A percentile compares a stretch with the other conserved stretches of the same genome.
phyloP scores from a whole-genome alignment of 2,888 invertebrate species.

The Eretmocerus hayati region DNA sequence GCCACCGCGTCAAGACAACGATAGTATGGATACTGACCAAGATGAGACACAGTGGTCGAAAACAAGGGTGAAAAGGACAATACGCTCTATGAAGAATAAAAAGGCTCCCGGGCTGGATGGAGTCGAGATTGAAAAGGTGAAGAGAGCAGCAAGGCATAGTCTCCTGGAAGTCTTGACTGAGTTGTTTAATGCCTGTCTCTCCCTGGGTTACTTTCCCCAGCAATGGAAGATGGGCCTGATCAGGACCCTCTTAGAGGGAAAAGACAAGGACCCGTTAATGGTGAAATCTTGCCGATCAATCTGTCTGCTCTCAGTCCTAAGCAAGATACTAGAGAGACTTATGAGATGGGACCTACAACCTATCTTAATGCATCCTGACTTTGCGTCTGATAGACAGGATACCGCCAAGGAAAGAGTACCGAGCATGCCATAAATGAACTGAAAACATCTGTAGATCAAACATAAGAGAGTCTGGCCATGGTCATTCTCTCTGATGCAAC shows the following conservation, averaged over 20 bases:
- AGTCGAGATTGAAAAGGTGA: slow-evolving; percentile 1
- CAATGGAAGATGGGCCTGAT: background rate
- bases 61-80: background rate
- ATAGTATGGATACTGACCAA: background rate
- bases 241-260: background rate
- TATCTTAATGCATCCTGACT: background rate
- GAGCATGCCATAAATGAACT: no score
- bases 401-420: no score
- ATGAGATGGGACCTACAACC: background rate
- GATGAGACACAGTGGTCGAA: background rate
- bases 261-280: background rate
- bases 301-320: slow-evolving; percentile 15
- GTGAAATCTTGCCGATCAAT: slow-evolving; percentile 11
- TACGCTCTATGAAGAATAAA: slow-evolving; percentile 3
- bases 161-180: background rate
- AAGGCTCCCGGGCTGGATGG: background rate
- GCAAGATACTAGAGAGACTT: slow-evolving; percentile 16
- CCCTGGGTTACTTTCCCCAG: background rate
- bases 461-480: no score
- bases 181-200: background rate
- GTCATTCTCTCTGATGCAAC: no score
- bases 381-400: background rate
- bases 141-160: background rate
- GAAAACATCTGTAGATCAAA: no score
- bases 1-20: no score